Evolutionary conservation across 2,113 vertebrate species (phyloP).

Genomic region (Serinus canaria): DNA sequence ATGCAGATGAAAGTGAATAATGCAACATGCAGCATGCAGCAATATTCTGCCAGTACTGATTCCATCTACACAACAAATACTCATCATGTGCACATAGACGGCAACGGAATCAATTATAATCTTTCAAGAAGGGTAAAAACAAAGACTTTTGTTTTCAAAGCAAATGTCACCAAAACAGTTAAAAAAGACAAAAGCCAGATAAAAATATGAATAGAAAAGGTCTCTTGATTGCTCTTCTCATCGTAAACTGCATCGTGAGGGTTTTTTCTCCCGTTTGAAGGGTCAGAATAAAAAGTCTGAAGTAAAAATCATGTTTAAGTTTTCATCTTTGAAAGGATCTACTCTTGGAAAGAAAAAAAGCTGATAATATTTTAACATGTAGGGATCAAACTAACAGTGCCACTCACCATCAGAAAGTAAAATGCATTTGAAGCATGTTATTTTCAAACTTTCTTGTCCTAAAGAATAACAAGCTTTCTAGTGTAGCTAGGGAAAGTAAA

Average conservation of each 20-base stretch:
- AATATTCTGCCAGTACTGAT: constrained; percentile 60
- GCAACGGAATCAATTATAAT: constrained; percentile 62
- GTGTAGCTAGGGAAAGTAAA: neutral
- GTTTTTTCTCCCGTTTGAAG: neutral
- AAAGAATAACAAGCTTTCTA: neutral
- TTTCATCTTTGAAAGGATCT: constrained; percentile 20
- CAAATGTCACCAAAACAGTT: constrained; percentile 49
- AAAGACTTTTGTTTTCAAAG: constrained; percentile 48
- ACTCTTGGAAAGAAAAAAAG: constrained; percentile 8
- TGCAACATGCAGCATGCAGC: constrained; percentile 69
- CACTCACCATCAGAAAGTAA: constrained; percentile 7
- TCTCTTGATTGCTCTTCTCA: constrained; percentile 7
- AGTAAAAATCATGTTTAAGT: neutral
- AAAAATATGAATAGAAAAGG: constrained; percentile 38
- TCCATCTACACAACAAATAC: constrained; percentile 69
- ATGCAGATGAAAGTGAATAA: constrained; percentile 76
- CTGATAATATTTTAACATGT: constrained; percentile 3
- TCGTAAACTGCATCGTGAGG: neutral
- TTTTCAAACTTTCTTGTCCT: constrained; percentile 6
- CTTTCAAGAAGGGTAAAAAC: constrained; percentile 54
- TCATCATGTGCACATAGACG: constrained; percentile 28
- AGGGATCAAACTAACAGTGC: constrained; percentile 9
- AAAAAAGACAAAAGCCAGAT: constrained; percentile 48
- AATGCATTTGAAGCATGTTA: neutral
- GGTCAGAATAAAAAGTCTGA: constrained; percentile 30